Evolutionary conservation across 2,888 invertebrate species (phyloP), one percentile per base, ranked within the genome.

Genomic region (Eulithis testata): DNA sequence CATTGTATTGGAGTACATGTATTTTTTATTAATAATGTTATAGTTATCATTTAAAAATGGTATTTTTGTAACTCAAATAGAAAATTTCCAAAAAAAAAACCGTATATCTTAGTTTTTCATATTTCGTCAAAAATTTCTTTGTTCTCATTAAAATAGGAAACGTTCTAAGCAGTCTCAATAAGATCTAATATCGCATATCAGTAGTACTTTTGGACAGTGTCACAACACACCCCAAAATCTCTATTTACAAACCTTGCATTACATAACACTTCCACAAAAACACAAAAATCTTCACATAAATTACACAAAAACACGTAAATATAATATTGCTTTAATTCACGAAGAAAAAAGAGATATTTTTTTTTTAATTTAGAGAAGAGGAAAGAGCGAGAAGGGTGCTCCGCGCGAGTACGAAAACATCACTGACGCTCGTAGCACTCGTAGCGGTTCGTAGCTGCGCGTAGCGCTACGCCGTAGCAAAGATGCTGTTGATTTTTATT

Each of bases 291-390:
- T 47, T 49, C 70, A 69, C 68, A 51, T 49, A 53, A 45, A 56
- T 53, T 64, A 54, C 58, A 55, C 40, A 11, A n/a, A 43, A 56
- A 47, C 62, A 63, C 56, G 3, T 60, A 11, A 43, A 27, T 53
- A 43, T 45, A 60, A 50, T 71, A 73, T 71, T 74, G 74, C 71
- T 73, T 65, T 60, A n/a, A 60, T 57, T 71, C 73, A 66, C 73
- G 75, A 76, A 73, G 76, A 68, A 64, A 60, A 21, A 73, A 76
- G 76, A 76, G 72, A 65, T 31, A 31, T 73, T 70, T 73, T 70
- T 68, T 76, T 73, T 75, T 73, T 74, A 75, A 73, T 63, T 69
- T 71, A 72, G 69, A 76, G 65, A 74, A 72, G 71, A 69, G 67
- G 72, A 74, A 69, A 73, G 71, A 76, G 70, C 72, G 73, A 75